Conservation (phyloP, 2,888 invertebrate species). For the Pristionchus japonicus region DNA sequence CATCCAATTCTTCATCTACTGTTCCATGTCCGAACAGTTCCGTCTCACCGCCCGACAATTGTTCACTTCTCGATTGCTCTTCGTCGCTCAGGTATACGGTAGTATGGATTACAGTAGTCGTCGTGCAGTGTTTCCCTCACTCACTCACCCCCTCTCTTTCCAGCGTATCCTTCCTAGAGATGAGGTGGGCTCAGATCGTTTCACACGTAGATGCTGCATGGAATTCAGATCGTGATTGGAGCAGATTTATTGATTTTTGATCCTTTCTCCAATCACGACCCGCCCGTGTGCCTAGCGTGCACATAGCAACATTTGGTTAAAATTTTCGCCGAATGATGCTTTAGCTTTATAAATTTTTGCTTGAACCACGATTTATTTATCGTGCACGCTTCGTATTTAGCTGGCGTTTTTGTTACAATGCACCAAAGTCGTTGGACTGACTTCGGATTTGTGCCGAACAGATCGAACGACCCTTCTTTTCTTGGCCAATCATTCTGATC, state of each 20-base stretch:
- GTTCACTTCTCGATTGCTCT: constrained; percentile 78
- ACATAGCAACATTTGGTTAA: neutral
- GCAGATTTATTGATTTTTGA: neutral
- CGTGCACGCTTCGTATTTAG: constrained; percentile 15
- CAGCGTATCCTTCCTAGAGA: constrained; percentile 28
- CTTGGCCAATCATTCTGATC: neutral
- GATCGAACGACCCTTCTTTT: neutral
- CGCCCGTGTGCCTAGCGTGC: neutral
- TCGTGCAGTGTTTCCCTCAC: neutral
- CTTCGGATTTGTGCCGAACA: neutral
- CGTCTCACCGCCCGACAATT: constrained; percentile 89
- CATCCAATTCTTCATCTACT: constrained; percentile 91
- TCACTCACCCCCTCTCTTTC: neutral
- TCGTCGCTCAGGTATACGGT: constrained; percentile 59
- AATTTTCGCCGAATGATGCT: too few species aligned
- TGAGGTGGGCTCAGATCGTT: neutral
- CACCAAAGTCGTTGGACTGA: too few species aligned
- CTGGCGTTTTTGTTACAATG: neutral
- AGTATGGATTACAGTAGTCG: neutral
- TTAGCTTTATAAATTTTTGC: neutral
- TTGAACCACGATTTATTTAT: too few species aligned
- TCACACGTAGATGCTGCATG: neutral
- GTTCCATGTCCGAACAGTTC: constrained; percentile 94
- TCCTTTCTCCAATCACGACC: neutral
- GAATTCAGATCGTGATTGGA: neutral